Evolutionary conservation across 2,797 vertebrate genomes (phyloP), one percentile per base, ranked within the genome.

Genomic region (Xenopus petersii): DNA sequence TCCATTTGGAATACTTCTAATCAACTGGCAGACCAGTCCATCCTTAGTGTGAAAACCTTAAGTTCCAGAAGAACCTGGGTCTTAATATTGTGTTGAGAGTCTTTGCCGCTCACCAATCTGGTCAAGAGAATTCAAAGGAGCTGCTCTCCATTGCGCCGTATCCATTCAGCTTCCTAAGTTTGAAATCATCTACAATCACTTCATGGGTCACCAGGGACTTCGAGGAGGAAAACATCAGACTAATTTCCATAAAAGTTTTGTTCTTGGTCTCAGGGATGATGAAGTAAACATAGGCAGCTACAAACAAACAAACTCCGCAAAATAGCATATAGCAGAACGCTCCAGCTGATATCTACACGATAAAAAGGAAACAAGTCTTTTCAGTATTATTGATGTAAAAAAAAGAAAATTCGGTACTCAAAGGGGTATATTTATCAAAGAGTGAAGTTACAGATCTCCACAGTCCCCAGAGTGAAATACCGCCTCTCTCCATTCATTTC

Each of bases 241-340:
- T 95, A 87, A 97, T 96, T 87, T 97, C 94, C 91, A 95, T 77
- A 63, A 97, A 96, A 21, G 94, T 96, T 87, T 94, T 96, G 87
- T 94, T 95, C 87, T 88, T 96, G 71, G 95, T 97, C 87, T 97
- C 95, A 0, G 95, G 95, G 80, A 97, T 81, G 64, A 97, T 0
- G 10, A 94, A 76, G 84, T 91, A 88, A 47, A 93, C 81, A 0
- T 95, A 97, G 63, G 85, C 0, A 0, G 94, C 91, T 80, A 95
- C 93, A 12, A 87, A 83, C 33, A 92, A 54, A 81, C 93, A 96
- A 80, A 96, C 24, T 0, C 69, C 81, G 0, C 91, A 94, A 89
- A 97, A 97, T 74, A 96, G 86, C 83, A 97, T 85, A 83, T 96
- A 97, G 80, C 92, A 93, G 87, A 90, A 97, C 15, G 93, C 90